Conservation (phyloP, 2,888 invertebrate genomes). For the Asteroscopus sphinx region DNA sequence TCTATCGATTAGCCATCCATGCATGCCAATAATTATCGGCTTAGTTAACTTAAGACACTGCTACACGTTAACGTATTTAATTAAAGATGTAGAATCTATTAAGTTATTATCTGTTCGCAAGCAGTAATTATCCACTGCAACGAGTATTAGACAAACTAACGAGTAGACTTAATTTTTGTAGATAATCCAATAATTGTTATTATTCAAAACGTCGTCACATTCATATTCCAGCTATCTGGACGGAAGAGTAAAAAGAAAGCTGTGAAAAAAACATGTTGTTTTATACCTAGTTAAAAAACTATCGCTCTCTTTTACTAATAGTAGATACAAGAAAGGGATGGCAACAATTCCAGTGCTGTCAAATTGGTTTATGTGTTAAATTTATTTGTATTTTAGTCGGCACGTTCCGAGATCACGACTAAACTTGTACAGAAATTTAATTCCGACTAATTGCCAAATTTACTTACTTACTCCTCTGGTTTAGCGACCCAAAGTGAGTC, state of each 20-base stretch:
- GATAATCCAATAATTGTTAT: constrained; percentile 29
- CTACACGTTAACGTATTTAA: constrained; percentile 20
- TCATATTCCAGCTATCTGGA: background rate
- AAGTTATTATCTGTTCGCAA: constrained; percentile 48
- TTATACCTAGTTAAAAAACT: no score
- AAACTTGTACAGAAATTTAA: no score
- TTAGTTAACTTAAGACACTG: constrained; percentile 20
- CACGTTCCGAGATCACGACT: no score
- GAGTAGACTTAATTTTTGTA: constrained; percentile 2
- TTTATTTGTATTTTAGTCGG: no score
- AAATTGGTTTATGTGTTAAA: no score
- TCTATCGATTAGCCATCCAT: constrained; percentile 22
- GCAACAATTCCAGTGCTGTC: no score
- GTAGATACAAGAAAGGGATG: no score
- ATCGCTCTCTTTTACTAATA: no score
- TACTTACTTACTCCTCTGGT: no score
- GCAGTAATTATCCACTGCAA: constrained; percentile 27
- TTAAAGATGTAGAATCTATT: constrained; percentile 28
- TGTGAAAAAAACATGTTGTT: no score
- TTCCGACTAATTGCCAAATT: no score
- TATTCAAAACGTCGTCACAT: background rate
- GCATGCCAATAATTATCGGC: constrained; percentile 28
- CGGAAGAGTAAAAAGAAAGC: background rate
- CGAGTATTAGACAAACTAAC: constrained; percentile 28
- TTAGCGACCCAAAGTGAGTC: no score